phyloP scores from a whole-genome alignment of 2,797 vertebrate species.

The Cirrhinus molitorella region DNA sequence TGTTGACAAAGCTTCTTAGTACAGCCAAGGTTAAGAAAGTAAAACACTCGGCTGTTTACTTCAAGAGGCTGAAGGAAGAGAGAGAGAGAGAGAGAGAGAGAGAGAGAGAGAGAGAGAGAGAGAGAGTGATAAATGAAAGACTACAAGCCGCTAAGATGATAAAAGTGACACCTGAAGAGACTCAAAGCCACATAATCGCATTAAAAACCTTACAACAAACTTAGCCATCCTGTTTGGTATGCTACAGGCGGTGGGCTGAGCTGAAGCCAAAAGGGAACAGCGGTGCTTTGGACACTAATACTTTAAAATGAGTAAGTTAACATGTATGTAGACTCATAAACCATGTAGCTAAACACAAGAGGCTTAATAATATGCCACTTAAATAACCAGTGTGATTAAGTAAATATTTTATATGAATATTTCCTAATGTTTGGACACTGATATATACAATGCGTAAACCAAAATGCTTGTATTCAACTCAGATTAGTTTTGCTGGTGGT shows the following conservation, averaged over 20 bases:
- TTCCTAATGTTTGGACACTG: not conserved
- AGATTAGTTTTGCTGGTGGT: not conserved
- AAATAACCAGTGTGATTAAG: not conserved
- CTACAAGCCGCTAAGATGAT: conserved; percentile 33
- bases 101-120: conserved; percentile 29
- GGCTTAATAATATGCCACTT: not conserved
- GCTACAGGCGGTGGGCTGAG: conserved; percentile 3
- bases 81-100: conserved; percentile 26
- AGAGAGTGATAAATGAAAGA: not conserved
- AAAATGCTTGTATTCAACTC: not conserved
- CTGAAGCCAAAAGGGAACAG: conserved; percentile 1
- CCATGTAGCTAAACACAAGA: conserved; percentile 5
- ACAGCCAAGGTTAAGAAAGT: conserved; percentile 59
- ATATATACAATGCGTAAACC: not conserved
- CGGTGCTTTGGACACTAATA: conserved; percentile 11
- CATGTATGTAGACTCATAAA: conserved; percentile 25
- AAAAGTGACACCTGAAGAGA: conserved; percentile 38
- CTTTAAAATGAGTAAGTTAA: not conserved
- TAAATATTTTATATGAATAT: not conserved
- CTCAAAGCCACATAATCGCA: conserved; percentile 38
- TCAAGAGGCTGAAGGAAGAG: conserved; percentile 9
- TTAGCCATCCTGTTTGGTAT: conserved; percentile 35
- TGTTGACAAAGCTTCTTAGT: conserved; percentile 61
- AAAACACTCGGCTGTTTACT: conserved; percentile 53
- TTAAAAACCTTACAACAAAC: conserved; percentile 48